Evolutionary conservation across 2,888 invertebrate species (phyloP).

Genomic region (Ophion ellenae): DNA sequence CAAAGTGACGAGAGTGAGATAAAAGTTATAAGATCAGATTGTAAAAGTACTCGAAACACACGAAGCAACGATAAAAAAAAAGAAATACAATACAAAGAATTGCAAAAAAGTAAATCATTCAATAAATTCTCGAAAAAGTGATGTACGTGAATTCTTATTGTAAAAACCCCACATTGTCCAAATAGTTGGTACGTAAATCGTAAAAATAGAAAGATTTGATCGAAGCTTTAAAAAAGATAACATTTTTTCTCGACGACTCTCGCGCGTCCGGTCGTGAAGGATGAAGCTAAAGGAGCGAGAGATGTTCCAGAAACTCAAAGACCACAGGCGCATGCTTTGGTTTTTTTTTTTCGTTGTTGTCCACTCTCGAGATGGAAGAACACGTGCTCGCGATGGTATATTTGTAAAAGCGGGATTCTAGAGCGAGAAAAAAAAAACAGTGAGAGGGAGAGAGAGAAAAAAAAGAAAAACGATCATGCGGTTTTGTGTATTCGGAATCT

Average conservation of each 20-base stretch:
- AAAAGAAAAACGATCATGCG: background rate
- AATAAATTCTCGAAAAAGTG: too few relatives aligned
- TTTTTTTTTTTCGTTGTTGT: background rate
- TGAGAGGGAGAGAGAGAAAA: background rate
- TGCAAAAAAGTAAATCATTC: too few relatives aligned
- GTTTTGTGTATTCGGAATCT: slow-evolving; percentile 48
- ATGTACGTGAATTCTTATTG: too few relatives aligned
- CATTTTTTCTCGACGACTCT: background rate
- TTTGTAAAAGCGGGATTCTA: slow-evolving; percentile 20
- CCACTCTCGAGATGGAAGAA: slow-evolving; percentile 27
- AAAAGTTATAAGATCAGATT: too few relatives aligned
- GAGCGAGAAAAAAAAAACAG: slow-evolving; percentile 1
- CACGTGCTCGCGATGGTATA: slow-evolving; percentile 6
- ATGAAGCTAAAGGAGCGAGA: slow-evolving; percentile 18
- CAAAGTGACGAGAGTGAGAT: too few relatives aligned
- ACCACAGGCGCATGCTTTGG: slow-evolving; percentile 56
- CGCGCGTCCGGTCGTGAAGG: background rate
- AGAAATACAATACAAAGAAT: too few relatives aligned
- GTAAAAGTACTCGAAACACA: too few relatives aligned
- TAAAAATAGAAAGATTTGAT: too few relatives aligned
- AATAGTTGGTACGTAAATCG: too few relatives aligned
- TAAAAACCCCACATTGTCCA: too few relatives aligned
- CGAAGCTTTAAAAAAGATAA: too few relatives aligned
- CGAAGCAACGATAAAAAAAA: too few relatives aligned
- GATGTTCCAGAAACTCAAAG: slow-evolving; percentile 54